Conservation (phyloP, 2,888 invertebrate genomes). For the Incurvaria masculella region DNA sequence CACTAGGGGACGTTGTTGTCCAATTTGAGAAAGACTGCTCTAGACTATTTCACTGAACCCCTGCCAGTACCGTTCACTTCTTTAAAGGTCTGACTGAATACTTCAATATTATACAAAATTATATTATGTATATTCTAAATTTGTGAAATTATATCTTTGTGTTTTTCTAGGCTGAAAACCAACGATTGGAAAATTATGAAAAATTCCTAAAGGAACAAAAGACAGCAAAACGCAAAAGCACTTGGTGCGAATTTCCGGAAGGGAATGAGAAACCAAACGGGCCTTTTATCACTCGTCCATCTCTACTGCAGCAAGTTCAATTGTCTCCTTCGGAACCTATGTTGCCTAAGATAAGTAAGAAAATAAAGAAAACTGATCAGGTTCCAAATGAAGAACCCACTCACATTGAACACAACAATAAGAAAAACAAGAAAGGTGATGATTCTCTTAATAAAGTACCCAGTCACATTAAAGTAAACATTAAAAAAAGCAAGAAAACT, state of each 20-base stretch:
- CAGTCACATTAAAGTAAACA: constrained; percentile 7
- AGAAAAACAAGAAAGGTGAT: not conserved
- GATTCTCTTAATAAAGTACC: too few species aligned
- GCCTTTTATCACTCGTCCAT: too few species aligned
- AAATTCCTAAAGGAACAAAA: constrained; percentile 50
- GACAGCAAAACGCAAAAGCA: constrained; percentile 39
- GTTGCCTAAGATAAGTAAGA: constrained; percentile 22
- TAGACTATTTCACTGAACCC: too few species aligned
- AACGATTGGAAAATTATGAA: constrained; percentile 48
- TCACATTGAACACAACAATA: constrained; percentile 7
- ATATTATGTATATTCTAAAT: not conserved
- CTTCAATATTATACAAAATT: constrained; percentile 3
- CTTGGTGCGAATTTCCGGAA: constrained; percentile 60
- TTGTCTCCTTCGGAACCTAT: too few species aligned
- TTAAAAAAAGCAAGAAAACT: constrained; percentile 7
- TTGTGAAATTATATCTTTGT: constrained; percentile 4
- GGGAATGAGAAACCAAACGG: too few species aligned
- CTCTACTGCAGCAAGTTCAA: too few species aligned
- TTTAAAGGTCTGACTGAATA: too few species aligned
- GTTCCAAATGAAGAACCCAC: constrained; percentile 8
- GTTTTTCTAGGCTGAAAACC: constrained; percentile 41
- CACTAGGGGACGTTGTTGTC: too few species aligned
- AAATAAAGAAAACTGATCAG: constrained; percentile 15
- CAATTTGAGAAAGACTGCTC: too few species aligned
- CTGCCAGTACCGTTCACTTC: too few species aligned